These are phyloP conservation scores for Bujurquina vittata DNA, from an alignment of 2,113 vertebrate genomes.

Conservation along the genomic window DNA sequence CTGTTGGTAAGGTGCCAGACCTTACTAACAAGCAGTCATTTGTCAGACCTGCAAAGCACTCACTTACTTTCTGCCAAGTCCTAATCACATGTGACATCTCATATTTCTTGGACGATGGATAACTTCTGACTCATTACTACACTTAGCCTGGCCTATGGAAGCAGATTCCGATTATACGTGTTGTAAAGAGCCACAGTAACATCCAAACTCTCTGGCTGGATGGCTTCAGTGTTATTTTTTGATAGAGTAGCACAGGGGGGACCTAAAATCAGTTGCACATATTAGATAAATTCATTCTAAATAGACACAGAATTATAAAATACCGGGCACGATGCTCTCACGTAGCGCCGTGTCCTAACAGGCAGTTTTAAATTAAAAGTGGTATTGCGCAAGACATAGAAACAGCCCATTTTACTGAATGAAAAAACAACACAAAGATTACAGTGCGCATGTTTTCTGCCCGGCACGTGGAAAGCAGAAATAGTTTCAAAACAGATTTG, in stretches of 20 bases:
- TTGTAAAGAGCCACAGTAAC: constrained; percentile 17
- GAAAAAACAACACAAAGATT: no score
- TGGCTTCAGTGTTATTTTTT: not conserved
- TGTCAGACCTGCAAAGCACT: constrained; percentile 61
- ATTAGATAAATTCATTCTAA: not conserved
- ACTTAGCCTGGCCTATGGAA: constrained; percentile 27
- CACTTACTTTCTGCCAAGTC: constrained; percentile 51
- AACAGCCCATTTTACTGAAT: not conserved
- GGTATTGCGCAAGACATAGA: not conserved
- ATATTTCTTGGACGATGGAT: constrained; percentile 55
- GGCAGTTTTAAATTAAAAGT: not conserved
- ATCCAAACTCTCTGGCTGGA: not conserved
- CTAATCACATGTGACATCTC: constrained; percentile 68
- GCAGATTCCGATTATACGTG: constrained; percentile 32
- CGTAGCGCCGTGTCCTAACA: no score
- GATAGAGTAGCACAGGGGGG: not conserved
- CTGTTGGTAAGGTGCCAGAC: constrained; percentile 37
- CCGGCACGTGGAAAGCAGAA: no score
- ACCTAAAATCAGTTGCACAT: not conserved
- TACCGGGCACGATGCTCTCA: no score
- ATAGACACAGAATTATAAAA: not conserved
- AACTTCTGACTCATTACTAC: constrained; percentile 57
- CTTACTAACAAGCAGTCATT: constrained; percentile 58
- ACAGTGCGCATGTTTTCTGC: no score
- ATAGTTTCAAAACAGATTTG: not conserved